These are phyloP conservation scores for Otolemur garnettii DNA, from an alignment of 2,113 vertebrate genomes.

Conservation along the genomic window DNA sequence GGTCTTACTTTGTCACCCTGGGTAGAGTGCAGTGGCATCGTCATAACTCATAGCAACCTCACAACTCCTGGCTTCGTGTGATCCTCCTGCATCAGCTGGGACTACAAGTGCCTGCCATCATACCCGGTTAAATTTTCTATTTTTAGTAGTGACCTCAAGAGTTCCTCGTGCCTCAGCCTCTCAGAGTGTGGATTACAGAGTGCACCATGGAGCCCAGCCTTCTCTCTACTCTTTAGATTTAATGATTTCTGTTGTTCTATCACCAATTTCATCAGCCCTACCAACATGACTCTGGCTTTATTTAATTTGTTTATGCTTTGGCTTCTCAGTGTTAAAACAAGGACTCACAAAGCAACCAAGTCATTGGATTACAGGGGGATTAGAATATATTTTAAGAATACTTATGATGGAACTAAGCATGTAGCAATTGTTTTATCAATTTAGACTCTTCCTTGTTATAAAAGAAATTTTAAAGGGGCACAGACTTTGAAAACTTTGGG, in stretches of 20 bases:
- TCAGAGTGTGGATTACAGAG: no score
- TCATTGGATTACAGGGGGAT: neutral
- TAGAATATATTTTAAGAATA: slow-evolving; percentile 33
- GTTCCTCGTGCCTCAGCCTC: no score
- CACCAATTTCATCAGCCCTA: neutral
- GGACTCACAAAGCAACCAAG: neutral
- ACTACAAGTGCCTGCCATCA: no score
- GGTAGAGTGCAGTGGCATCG: no score
- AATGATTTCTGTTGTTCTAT: neutral
- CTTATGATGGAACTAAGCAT: neutral
- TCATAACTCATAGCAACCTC: no score
- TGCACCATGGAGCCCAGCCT: no score
- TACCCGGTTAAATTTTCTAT: no score
- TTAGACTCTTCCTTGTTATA: neutral
- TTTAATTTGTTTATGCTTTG: neutral
- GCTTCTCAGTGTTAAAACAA: slow-evolving; percentile 32
- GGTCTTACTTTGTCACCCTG: no score
- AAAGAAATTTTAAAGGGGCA: neutral
- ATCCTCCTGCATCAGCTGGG: no score
- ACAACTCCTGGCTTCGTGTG: no score
- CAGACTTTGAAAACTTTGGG: neutral
- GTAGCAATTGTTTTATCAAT: neutral
- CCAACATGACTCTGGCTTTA: neutral
- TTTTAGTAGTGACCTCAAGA: no score
- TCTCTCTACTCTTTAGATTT: neutral